phyloP scores from a whole-genome alignment of 1,140 invertebrate genomes.

The Lordiphosa mommai region DNA sequence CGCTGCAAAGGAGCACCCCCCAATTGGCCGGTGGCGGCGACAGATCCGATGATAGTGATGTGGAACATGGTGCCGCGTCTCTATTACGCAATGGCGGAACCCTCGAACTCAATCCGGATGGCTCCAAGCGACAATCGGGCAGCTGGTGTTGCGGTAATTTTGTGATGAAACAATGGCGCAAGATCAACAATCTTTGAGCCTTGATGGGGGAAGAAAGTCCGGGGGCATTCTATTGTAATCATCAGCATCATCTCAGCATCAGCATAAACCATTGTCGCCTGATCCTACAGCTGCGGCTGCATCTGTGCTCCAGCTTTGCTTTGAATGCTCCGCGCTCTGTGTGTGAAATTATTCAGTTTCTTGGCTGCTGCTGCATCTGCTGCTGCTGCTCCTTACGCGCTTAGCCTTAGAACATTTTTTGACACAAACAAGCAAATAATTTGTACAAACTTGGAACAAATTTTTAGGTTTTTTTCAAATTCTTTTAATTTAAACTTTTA shows the following conservation, averaged over 20 bases:
- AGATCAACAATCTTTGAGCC: slow-evolving; percentile 80
- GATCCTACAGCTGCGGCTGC: slow-evolving; percentile 27
- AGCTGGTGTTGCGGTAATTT: slow-evolving; percentile 83
- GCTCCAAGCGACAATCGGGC: slow-evolving; percentile 69
- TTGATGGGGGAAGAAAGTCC: neutral
- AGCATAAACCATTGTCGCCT: slow-evolving; percentile 17
- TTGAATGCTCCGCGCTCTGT: slow-evolving; percentile 49
- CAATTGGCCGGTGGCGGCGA: slow-evolving; percentile 51
- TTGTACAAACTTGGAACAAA: too few species aligned
- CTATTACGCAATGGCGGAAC: slow-evolving; percentile 12
- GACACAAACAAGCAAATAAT: slow-evolving; percentile 27
- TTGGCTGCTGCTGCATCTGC: slow-evolving; percentile 35
- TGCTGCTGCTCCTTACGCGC: neutral
- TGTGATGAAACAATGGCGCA: slow-evolving; percentile 81
- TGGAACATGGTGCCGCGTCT: slow-evolving; percentile 31
- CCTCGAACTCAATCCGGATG: slow-evolving; percentile 51
- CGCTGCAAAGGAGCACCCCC: slow-evolving; percentile 56
- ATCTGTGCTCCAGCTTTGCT: slow-evolving; percentile 42
- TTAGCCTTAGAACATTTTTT: slow-evolving; percentile 28
- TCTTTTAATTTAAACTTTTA: too few species aligned
- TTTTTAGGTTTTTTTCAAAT: too few species aligned
- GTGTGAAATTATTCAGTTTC: slow-evolving; percentile 32
- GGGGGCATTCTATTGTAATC: slow-evolving; percentile 31
- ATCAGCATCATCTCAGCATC: slow-evolving; percentile 35
- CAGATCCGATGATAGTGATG: slow-evolving; percentile 61